A percentile compares a stretch with the other conserved stretches of the same genome.
Conservation (phyloP, 1,140 invertebrate species). For the Aphis gossypii region DNA sequence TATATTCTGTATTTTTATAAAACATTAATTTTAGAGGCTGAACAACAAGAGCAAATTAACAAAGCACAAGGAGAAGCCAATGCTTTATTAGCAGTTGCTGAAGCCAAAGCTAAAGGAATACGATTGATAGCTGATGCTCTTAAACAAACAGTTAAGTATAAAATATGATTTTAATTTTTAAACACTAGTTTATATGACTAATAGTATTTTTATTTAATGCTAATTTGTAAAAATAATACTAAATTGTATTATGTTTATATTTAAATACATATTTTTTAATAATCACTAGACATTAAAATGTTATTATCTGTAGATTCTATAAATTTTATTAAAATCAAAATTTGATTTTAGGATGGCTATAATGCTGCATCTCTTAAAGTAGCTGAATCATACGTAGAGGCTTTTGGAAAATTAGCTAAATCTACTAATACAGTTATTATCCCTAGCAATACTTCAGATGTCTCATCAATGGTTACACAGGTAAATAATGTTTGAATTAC, state of each 20-base stretch:
- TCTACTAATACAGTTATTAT: constrained; percentile 94
- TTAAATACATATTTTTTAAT: too few species aligned
- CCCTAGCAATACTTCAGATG: constrained; percentile 88
- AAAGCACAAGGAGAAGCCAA: constrained; percentile 86
- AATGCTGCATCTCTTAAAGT: constrained; percentile 91
- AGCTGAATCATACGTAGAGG: constrained; percentile 93
- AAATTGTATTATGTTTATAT: neutral
- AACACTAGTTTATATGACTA: neutral
- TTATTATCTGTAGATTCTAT: constrained; percentile 31
- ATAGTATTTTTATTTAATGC: too few species aligned
- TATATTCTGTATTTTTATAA: neutral
- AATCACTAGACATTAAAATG: neutral
- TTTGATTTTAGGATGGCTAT: constrained; percentile 71
- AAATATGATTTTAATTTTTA: neutral
- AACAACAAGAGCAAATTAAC: constrained; percentile 87
- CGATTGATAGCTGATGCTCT: constrained; percentile 77
- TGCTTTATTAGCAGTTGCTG: constrained; percentile 84
- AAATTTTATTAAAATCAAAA: neutral
- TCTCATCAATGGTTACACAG: constrained; percentile 84
- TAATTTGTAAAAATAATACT: too few species aligned
- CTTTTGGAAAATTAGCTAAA: constrained; percentile 92
- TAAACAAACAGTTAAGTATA: constrained; percentile 48
- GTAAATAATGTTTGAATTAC: constrained; percentile 65
- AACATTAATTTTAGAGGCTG: constrained; percentile 73
- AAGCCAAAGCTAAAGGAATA: constrained; percentile 82